phyloP scores from a whole-genome alignment of 2,888 invertebrate species.

The Chloroclysta siterata region DNA sequence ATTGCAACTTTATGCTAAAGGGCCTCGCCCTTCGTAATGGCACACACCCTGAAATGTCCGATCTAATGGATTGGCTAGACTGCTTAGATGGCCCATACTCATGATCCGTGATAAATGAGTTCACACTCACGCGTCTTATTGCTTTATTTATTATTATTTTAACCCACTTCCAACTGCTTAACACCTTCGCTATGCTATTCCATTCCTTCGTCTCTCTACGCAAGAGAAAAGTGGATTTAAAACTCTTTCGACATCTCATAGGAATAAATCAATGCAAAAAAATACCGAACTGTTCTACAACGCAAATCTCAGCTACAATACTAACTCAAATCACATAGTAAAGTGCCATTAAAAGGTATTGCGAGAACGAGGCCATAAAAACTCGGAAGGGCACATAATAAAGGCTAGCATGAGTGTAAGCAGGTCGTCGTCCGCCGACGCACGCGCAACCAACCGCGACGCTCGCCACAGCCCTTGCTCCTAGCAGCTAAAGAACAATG shows the following conservation, averaged over 20 bases:
- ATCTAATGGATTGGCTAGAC: background rate
- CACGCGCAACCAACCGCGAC: conserved; percentile 66
- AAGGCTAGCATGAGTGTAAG: conserved; percentile 42
- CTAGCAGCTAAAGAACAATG: conserved; percentile 63
- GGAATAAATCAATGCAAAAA: background rate
- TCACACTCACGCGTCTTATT: background rate
- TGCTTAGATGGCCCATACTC: background rate
- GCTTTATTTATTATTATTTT: background rate
- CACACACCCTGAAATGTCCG: conserved; percentile 1
- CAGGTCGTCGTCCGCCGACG: conserved; percentile 66
- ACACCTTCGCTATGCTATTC: background rate
- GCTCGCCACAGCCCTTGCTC: conserved; percentile 63
- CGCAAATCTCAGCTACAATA: background rate
- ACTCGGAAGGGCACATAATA: conserved; percentile 40
- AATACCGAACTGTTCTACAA: background rate
- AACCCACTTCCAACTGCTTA: background rate
- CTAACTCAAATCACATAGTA: conserved; percentile 11
- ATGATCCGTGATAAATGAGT: background rate
- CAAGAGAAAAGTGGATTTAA: no score
- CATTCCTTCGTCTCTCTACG: background rate
- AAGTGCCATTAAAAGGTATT: conserved; percentile 11
- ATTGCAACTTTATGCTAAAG: background rate
- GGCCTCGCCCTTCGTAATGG: conserved; percentile 7
- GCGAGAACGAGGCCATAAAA: conserved; percentile 9
- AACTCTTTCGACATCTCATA: no score